Base-by-base conservation (phyloP, 2,113 vertebrate genomes). In the Heteronetta atricapilla region DNA sequence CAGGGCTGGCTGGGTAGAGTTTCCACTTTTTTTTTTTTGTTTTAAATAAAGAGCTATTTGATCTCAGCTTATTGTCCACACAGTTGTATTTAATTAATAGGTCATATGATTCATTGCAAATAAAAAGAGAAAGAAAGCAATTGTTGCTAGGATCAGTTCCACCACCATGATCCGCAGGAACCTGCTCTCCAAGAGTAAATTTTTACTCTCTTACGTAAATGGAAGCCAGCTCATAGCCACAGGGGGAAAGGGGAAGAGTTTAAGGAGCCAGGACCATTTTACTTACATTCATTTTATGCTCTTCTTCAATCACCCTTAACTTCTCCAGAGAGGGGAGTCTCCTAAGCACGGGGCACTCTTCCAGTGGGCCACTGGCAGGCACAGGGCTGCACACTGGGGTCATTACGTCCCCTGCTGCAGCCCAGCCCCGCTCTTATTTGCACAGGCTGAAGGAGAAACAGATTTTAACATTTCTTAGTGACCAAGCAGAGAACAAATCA, bases 321-420 rank as follows among this genome's bases (percentile, higher is more conserved):
- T 89, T 68, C 67, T 82, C 64, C 42, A 48, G 66, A 78, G 50
- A 93, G 29, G 31, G 58, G 13, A 82, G 29, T 76, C 80, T 93
- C 59, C 33, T 18, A 88, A 95, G 68, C 81, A 87, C 50, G 88
- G 58, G 74, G 64, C 83, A 73, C 59, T 93, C 93, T 85, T 91
- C 88, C 40, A 83, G 67, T 13, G 48, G 75, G 86, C 76, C 58
- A 67, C 55, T 79, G 89, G 64, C 52, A 86, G 66, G 42, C 62
- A 95, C 52, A 85, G 53, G 58, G 64, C 67, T 92, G 64, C 38
- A 62, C 25, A 62, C 58, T 22, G 72, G 21, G 18, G 80, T 92
- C 68, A 89, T 93, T 93, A 75, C 1, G 1, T 38, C 25, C 69
- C 68, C 5, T 92, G 58, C 83, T 58, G 33, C 36, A 17, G 63